phyloP scores from a whole-genome alignment of 2,113 vertebrate genomes.

The Ardeotis arabs region DNA sequence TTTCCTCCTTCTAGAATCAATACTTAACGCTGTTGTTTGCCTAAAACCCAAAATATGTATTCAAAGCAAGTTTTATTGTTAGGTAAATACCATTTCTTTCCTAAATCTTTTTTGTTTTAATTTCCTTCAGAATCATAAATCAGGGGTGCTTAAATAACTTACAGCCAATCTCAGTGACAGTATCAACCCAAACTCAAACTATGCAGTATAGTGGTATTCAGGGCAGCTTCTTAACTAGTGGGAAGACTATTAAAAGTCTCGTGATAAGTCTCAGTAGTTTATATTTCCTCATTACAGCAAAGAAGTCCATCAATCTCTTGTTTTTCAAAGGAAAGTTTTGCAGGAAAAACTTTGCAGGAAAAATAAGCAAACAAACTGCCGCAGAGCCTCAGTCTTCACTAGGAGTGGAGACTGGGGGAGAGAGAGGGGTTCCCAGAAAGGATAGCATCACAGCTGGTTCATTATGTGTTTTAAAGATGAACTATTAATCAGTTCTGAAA shows the following conservation, averaged over 20 bases:
- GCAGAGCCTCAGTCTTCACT: background rate
- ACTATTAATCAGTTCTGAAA: background rate
- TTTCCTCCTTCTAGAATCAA: background rate
- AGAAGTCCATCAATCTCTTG: background rate
- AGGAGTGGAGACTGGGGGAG: background rate
- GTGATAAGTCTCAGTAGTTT: background rate
- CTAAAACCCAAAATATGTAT: background rate
- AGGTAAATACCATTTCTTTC: background rate
- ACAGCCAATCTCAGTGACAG: background rate
- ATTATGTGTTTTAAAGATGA: background rate
- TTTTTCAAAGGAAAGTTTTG: background rate
- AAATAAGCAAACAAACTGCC: background rate
- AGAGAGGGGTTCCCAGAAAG: background rate
- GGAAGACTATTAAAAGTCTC: background rate
- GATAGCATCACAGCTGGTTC: background rate
- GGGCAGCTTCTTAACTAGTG: background rate
- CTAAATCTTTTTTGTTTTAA: background rate
- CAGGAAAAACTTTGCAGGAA: background rate
- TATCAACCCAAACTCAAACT: background rate
- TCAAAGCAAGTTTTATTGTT: constrained; percentile 9
- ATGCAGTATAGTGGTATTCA: background rate
- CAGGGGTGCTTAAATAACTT: background rate
- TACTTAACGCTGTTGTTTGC: background rate
- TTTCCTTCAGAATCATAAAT: background rate
- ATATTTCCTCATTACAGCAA: background rate